Evolutionary conservation across 2,888 invertebrate genomes (phyloP).

Genomic region (Acleris literana): DNA sequence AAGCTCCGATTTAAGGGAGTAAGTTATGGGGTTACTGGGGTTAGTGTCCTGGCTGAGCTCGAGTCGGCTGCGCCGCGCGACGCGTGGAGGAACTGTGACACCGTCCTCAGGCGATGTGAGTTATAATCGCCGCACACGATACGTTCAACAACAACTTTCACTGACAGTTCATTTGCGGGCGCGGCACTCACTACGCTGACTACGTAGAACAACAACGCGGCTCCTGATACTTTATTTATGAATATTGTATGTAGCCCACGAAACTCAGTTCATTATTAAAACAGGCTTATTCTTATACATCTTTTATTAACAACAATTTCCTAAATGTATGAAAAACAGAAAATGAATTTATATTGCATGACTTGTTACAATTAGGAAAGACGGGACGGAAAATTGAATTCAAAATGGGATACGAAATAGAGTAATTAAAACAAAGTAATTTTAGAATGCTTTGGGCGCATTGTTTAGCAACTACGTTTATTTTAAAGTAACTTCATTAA

Average conservation of each 20-base stretch:
- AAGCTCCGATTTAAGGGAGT: constrained; percentile 39
- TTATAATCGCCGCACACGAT: constrained; percentile 57
- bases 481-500: too few species aligned
- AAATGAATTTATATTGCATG: too few species aligned
- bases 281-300: not conserved
- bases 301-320: too few species aligned
- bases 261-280: not conserved
- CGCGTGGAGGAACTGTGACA: constrained; percentile 53
- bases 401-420: too few species aligned
- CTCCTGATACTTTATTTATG: constrained; percentile 2
- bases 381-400: too few species aligned
- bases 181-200: constrained; percentile 33
- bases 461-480: too few species aligned
- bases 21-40: constrained; percentile 51
- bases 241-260: not conserved
- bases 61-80: constrained; percentile 42
- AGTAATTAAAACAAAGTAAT: too few species aligned
- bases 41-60: constrained; percentile 52
- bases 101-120: constrained; percentile 59
- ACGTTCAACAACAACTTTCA: constrained; percentile 53
- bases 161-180: constrained; percentile 49
- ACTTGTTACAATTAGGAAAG: too few species aligned
- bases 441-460: too few species aligned
- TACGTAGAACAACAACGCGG: constrained; percentile 13
- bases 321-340: too few species aligned